Percentiles rank a stretch among this genome's conserved stretches.
These are phyloP conservation scores for Apostichopus parvimensis DNA, from an alignment of 35 echinoderm and acorn worm species.

Conservation along the genomic window DNA sequence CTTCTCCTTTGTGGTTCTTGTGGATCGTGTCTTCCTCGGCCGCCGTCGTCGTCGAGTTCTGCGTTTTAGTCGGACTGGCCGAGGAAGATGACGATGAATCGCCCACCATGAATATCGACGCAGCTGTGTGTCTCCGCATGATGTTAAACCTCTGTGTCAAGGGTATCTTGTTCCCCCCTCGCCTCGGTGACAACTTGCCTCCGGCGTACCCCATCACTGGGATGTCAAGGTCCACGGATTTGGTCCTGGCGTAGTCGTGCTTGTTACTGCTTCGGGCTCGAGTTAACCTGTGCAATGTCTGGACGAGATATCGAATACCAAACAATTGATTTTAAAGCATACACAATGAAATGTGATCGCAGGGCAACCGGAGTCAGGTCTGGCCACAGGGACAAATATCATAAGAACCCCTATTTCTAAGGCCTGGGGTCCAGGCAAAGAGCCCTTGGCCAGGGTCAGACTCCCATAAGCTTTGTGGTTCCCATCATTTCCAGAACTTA, in stretches of 20 bases:
- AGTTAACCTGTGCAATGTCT: slow-evolving; percentile 20
- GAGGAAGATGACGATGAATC: slow-evolving; percentile 16
- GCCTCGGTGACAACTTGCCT: slow-evolving; percentile 52
- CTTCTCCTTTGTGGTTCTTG: slow-evolving; percentile 26
- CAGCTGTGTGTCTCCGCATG: slow-evolving; percentile 65
- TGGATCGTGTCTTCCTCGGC: slow-evolving; percentile 51
- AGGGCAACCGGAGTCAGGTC: background rate
- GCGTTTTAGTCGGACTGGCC: background rate
- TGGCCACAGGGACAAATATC: background rate
- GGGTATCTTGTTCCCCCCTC: slow-evolving; percentile 43
- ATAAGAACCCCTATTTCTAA: too few species aligned
- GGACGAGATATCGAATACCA: background rate
- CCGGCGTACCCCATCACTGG: slow-evolving; percentile 42
- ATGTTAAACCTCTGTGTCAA: slow-evolving; percentile 71
- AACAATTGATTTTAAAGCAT: background rate
- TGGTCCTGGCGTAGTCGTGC: slow-evolving; percentile 62
- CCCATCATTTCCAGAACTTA: too few species aligned
- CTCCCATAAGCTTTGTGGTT: too few species aligned
- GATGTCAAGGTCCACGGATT: slow-evolving; percentile 76
- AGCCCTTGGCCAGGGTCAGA: too few species aligned
- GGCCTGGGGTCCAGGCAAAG: too few species aligned
- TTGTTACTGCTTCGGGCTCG: slow-evolving; percentile 33
- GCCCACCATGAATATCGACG: slow-evolving; percentile 52
- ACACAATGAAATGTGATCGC: background rate
- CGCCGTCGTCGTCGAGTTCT: slow-evolving; percentile 24